Evolutionary conservation across 2,797 vertebrate species (phyloP), one percentile per base, ranked within the genome.

Genomic region (Percopsis omiscomaycus): DNA sequence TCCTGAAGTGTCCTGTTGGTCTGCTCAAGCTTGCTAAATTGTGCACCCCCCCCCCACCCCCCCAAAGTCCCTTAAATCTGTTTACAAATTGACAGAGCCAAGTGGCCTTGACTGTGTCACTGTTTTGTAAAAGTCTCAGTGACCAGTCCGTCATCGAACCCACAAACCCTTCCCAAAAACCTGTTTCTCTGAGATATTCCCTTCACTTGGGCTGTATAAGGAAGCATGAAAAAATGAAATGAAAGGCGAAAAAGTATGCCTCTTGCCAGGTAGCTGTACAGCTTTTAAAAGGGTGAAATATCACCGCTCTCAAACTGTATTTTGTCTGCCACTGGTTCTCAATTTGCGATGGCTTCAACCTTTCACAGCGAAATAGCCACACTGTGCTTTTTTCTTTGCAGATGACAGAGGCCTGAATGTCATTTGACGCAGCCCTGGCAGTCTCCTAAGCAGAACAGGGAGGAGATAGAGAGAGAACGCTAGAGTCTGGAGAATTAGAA

Each of bases 401-500:
- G 59, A 67, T 73, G 81, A 71, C 74, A 66, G 63, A 2, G 61
- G 66, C 73, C 68, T 81, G 77, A 77, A 84, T 79, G 84, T 82
- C 83, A 84, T 84, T 78, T 72, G 76, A 80, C 64, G 71, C 68
- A 66, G 75, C 61, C 49, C 64, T 59, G 73, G 61, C 55, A 29
- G 58, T 68, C 56, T 68, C 58, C 67, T 71, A 64, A 64, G 47
- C 59, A 59, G 42, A 80, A 44, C 44, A 62, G 54, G 61, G 68
- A 13, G 53, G 6, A 68, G 22, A 37, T 9, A 14, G 15, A 50
- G 48, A 16, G 59, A 52, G 60, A 48, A 6, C 30, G 45, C 47
- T 56, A 53, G 75, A 78, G 70, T 67, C 76, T 5, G 51, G 75
- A 78, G 71, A 84, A 86, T 91, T 84, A 76, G 73, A 88, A 89